These are phyloP conservation scores for Rhadina sibilatrix DNA, from an alignment of 2,113 vertebrate genomes.

Conservation along the genomic window DNA sequence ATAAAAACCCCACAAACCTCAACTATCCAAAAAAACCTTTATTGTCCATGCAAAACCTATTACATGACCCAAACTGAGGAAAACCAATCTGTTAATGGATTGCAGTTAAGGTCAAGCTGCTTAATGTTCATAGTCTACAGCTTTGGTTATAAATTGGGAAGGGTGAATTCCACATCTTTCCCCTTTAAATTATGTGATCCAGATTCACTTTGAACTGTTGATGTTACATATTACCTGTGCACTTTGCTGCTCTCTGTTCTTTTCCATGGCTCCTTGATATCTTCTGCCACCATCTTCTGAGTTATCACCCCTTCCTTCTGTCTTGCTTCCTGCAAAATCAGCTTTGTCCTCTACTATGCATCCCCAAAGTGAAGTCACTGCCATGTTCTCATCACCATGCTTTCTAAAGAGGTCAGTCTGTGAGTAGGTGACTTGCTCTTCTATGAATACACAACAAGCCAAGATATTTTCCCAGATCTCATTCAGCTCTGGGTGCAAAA, in stretches of 20 bases:
- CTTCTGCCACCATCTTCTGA: neutral
- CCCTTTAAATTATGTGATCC: neutral
- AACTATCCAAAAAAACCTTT: neutral
- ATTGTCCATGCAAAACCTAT: neutral
- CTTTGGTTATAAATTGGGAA: neutral
- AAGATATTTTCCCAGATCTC: neutral
- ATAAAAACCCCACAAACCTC: accelerated
- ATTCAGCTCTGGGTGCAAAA: neutral
- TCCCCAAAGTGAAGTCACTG: neutral
- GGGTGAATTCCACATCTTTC: neutral
- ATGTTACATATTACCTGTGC: neutral
- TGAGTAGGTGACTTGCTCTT: neutral
- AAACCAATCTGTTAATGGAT: neutral
- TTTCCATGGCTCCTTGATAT: neutral
- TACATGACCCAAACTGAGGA: neutral
- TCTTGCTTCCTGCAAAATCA: neutral
- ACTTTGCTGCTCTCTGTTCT: neutral
- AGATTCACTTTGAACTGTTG: neutral
- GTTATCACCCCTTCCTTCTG: neutral
- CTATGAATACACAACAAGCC: neutral
- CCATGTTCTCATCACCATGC: neutral
- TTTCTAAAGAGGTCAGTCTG: neutral
- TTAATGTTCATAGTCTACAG: neutral
- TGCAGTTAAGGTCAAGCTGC: neutral
- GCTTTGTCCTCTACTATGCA: neutral